Conservation (phyloP, 1,140 invertebrate genomes). For the Riptortus pedestris region DNA sequence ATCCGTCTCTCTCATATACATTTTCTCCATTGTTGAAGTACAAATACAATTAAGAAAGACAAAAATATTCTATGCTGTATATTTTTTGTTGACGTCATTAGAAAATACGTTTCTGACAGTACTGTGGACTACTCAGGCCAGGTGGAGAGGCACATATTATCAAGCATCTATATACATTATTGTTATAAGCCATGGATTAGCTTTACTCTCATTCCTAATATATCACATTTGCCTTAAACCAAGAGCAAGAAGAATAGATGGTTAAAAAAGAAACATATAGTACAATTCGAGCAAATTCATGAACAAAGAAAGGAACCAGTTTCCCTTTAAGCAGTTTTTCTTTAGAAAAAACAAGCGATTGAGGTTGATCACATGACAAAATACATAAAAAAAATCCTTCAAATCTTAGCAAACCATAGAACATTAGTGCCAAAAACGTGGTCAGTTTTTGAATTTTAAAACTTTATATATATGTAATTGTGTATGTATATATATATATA, state of each 20-base stretch:
- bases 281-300: too few relatives aligned
- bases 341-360: too few relatives aligned
- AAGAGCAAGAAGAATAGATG: conserved; percentile 14
- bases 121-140: conserved; percentile 23
- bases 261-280: too few relatives aligned
- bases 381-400: too few relatives aligned
- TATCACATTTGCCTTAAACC: conserved; percentile 24
- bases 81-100: conserved; percentile 4
- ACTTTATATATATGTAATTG: too few relatives aligned
- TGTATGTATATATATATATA: too few relatives aligned
- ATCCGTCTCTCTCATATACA: conserved; percentile 18
- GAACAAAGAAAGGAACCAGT: too few relatives aligned
- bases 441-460: too few relatives aligned
- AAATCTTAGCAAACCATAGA: too few relatives aligned
- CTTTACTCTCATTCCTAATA: conserved; percentile 8
- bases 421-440: too few relatives aligned
- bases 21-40: conserved; percentile 29
- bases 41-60: conserved; percentile 26
- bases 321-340: too few relatives aligned
- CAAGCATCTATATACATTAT: conserved; percentile 22
- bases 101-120: conserved; percentile 27
- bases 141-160: conserved; percentile 26
- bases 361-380: too few relatives aligned
- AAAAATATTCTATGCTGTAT: conserved; percentile 23
- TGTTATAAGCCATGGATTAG: conserved; percentile 20